These are phyloP conservation scores for Oncorhynchus keta DNA, from an alignment of 2,113 vertebrate species.

Conservation along the genomic window DNA sequence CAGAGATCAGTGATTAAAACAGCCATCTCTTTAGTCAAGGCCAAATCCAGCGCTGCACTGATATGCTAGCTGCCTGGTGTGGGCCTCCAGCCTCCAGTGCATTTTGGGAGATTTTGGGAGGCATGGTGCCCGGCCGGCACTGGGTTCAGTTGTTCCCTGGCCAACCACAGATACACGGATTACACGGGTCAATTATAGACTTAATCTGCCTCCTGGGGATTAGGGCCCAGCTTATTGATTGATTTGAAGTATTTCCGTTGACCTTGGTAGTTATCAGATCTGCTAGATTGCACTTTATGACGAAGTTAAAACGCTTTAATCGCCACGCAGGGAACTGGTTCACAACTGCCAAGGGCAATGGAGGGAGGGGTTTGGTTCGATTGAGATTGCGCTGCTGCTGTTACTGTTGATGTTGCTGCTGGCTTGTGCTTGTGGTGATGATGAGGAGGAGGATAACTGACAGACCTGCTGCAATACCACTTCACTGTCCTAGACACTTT, in stretches of 20 bases:
- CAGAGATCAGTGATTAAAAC: constrained; percentile 96
- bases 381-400: constrained; percentile 26
- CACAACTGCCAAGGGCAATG: constrained; percentile 19
- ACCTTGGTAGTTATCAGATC: constrained; percentile 94
- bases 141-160: constrained; percentile 29
- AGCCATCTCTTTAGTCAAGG: constrained; percentile 83
- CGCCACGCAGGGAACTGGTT: constrained; percentile 37
- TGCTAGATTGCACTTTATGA: constrained; percentile 81
- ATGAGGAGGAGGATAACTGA: constrained; percentile 9
- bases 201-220: constrained; percentile 96
- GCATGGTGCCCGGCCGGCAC: constrained; percentile 25
- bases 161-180: constrained; percentile 88
- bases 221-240: constrained; percentile 86
- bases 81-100: not conserved
- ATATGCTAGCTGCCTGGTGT: constrained; percentile 63
- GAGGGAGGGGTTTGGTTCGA: not conserved
- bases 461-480: constrained; percentile 63
- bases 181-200: constrained; percentile 98
- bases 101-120: not conserved
- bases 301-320: constrained; percentile 77
- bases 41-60: constrained; percentile 81
- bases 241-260: constrained; percentile 91
- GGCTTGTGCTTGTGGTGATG: constrained; percentile 30
- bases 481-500: constrained; percentile 62
- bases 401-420: constrained; percentile 29